phyloP scores from a whole-genome alignment of 1,140 invertebrate species.

The Drosophila nigrodunni region DNA sequence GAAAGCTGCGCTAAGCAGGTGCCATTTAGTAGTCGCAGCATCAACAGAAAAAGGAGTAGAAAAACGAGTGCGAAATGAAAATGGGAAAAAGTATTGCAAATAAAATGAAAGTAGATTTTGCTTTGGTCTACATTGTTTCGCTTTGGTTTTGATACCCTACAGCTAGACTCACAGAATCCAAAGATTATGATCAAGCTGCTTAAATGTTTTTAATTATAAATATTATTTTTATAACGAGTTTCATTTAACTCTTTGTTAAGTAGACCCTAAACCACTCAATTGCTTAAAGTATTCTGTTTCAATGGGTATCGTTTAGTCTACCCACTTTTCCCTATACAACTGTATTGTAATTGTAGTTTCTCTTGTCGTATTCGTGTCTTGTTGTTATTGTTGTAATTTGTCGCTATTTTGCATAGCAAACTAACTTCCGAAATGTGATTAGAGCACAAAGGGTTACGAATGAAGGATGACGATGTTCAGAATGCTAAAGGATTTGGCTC shows the following conservation, averaged over 20 bases:
- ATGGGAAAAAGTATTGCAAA: conserved; percentile 18
- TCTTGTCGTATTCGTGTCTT: not conserved
- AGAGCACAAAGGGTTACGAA: conserved; percentile 37
- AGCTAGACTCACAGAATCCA: not conserved
- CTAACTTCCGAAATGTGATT: conserved; percentile 68
- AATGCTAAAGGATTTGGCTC: conserved; percentile 21
- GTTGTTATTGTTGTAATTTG: conserved; percentile 56
- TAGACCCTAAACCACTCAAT: not conserved
- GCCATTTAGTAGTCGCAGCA: conserved; percentile 41
- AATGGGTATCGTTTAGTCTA: not conserved
- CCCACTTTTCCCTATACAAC: not conserved
- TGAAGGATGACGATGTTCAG: not conserved
- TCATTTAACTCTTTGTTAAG: not conserved
- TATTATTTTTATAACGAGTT: not conserved
- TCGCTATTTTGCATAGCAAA: conserved; percentile 67
- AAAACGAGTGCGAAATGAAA: conserved; percentile 7
- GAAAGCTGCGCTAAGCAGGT: conserved; percentile 42
- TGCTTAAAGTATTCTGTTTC: not conserved
- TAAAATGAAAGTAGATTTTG: conserved; percentile 36
- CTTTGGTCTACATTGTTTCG: conserved; percentile 21
- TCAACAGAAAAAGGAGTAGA: conserved; percentile 24
- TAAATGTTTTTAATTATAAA: not conserved
- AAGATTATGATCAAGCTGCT: not conserved
- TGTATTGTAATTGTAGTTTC: conserved; percentile 33
- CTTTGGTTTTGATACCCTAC: conserved; percentile 14